phyloP scores from a whole-genome alignment of 2,113 vertebrate genomes.

The Festucalex cinctus region DNA sequence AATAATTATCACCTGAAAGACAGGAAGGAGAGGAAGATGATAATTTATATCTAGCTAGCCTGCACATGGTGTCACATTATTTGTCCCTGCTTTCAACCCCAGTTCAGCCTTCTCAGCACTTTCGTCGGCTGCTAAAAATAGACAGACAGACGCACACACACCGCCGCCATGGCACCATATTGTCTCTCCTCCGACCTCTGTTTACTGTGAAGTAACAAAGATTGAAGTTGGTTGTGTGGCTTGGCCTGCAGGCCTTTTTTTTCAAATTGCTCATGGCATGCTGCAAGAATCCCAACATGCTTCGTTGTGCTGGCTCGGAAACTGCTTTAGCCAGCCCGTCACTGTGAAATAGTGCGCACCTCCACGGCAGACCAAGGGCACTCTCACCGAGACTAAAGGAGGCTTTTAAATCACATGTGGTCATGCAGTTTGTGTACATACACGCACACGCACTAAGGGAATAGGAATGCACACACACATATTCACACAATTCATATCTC shows the following conservation, averaged over 20 bases:
- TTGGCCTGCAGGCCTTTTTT: constrained; percentile 15
- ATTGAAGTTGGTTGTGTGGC: constrained; percentile 18
- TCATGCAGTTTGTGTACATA: constrained; percentile 1
- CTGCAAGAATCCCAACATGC: constrained; percentile 14
- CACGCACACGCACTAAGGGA: not conserved
- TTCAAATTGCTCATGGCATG: constrained; percentile 7
- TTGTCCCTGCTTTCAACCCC: constrained; percentile 36
- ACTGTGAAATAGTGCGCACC: constrained; percentile 44
- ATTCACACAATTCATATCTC: not conserved
- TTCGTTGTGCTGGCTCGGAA: constrained; percentile 35
- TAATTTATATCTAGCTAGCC: constrained; percentile 30
- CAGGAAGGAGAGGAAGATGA: not conserved
- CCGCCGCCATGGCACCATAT: constrained; percentile 3
- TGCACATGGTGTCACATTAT: constrained; percentile 44
- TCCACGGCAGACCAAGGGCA: constrained; percentile 46
- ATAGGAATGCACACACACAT: not conserved
- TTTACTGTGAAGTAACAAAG: constrained; percentile 11
- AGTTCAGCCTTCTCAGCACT: constrained; percentile 42
- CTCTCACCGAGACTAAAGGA: constrained; percentile 26
- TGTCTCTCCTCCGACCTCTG: constrained; percentile 3
- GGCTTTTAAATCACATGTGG: constrained; percentile 49
- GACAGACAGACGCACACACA: constrained; percentile 13
- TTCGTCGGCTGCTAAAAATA: constrained; percentile 51
- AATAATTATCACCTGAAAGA: not conserved
- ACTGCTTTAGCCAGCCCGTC: constrained; percentile 41